Evolutionary conservation across 2,888 invertebrate genomes (phyloP).

Genomic region (Tetrapedia diversipes): DNA sequence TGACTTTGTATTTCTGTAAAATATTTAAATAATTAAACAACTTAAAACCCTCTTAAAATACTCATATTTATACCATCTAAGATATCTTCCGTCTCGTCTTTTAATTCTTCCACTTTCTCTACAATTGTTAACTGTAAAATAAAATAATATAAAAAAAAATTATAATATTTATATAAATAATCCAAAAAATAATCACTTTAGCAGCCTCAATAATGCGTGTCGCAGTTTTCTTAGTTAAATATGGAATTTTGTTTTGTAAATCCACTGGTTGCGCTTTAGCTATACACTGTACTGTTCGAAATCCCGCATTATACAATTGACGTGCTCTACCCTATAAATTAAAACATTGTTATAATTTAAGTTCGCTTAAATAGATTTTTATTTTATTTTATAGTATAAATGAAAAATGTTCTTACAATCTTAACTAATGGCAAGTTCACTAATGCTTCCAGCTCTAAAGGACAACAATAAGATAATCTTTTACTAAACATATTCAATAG

Average conservation of each 20-base stretch:
- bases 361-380: neutral
- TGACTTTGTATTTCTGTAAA: neutral
- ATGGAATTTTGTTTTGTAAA: slow-evolving; percentile 87
- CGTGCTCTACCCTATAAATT: slow-evolving; percentile 89
- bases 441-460: slow-evolving; percentile 90
- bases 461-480: slow-evolving; percentile 91
- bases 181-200: slow-evolving; percentile 85
- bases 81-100: slow-evolving; percentile 92
- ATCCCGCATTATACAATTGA: slow-evolving; percentile 93
- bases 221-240: slow-evolving; percentile 89
- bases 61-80: slow-evolving; percentile 84
- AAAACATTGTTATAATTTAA: slow-evolving; percentile 27
- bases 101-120: slow-evolving; percentile 93
- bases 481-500: slow-evolving; percentile 89
- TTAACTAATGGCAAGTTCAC: slow-evolving; percentile 95
- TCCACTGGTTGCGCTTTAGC: slow-evolving; percentile 88
- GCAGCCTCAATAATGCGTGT: slow-evolving; percentile 93
- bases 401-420: slow-evolving; percentile 84
- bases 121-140: slow-evolving; percentile 83
- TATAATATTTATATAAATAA: neutral
- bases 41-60: slow-evolving; percentile 15
- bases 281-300: slow-evolving; percentile 89
- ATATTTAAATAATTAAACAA: no score
- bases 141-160: slow-evolving; percentile 28
- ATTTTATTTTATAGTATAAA: slow-evolving; percentile 2